phyloP scores from a whole-genome alignment of 2,797 vertebrate species.

The Poecile montanus region DNA sequence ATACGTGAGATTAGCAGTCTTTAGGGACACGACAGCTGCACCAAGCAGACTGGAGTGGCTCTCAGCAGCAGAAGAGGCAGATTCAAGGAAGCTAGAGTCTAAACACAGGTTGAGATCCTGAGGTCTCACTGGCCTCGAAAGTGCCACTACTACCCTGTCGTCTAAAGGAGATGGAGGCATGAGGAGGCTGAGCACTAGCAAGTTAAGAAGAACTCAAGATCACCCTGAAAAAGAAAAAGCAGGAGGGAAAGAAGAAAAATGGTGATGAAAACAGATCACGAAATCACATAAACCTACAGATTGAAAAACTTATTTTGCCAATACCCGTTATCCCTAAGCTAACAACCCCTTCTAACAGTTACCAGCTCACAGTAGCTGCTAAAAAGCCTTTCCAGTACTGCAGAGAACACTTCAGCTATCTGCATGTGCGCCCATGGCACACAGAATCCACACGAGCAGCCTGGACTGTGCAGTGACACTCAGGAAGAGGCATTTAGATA shows the following conservation, averaged over 20 bases:
- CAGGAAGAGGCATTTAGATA: neutral
- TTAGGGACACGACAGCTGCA: constrained; percentile 89
- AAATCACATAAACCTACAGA: neutral
- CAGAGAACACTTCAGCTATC: neutral
- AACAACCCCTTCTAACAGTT: neutral
- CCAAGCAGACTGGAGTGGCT: constrained; percentile 78
- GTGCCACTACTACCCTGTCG: constrained; percentile 98
- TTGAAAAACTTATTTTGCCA: neutral
- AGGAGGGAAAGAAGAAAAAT: neutral
- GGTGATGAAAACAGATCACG: constrained; percentile 10
- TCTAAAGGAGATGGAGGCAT: constrained; percentile 99
- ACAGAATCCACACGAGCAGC: neutral
- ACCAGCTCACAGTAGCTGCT: neutral
- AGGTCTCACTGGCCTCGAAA: constrained; percentile 97
- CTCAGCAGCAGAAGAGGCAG: constrained; percentile 73
- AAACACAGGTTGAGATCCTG: constrained; percentile 96
- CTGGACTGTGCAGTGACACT: neutral
- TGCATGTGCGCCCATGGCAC: neutral
- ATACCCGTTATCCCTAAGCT: neutral
- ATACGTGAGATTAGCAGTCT: constrained; percentile 96
- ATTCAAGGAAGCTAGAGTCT: constrained; percentile 89
- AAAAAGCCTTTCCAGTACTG: neutral
- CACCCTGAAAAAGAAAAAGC: constrained; percentile 77
- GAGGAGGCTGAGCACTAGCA: constrained; percentile 91
- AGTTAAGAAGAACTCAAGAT: constrained; percentile 89